Base-by-base conservation (phyloP, 2,888 invertebrate species). In the Andricus curvator region DNA sequence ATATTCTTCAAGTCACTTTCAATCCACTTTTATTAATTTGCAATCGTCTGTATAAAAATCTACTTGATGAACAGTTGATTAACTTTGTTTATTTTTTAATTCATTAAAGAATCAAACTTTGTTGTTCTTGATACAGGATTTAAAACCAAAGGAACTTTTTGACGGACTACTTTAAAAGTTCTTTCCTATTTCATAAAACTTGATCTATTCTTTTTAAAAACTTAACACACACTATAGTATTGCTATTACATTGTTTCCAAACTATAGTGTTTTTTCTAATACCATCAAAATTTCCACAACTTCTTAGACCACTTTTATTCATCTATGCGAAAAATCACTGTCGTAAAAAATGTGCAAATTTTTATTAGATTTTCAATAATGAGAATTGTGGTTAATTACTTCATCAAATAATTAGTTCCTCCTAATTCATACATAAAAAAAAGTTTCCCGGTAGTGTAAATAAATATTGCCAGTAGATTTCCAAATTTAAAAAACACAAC, bases 11-110 rank as follows among this genome's bases (percentile, higher is more conserved):
- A 37, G 37, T 74, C 33, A 74, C 74, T 56, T n/a, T 56, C 15
- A 51, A 56, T 60, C 33, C 33, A 74, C 74, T 74, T 33, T 60
- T 33, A 56, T 60, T 2, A 33, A 37, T 60, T 74, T 74, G n/a
- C n/a, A 51, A 13, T 13, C 20, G 13, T n/a, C n/a, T 11, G 13
- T 15, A 13, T 56, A 56, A 74, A 20, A 74, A 74, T 56, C n/a
- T 4, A 56, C 17, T n/a, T n/a, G 11, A 17, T 9, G 22, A 56
- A 2, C 22, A 4, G 22, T 56, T 20, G 11, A 3, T 22, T 60
- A 4, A 74, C 22, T 74, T 56, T 5, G 22, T 22, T 22, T 56
- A 56, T 56, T 60, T 60, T 5, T 51, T n/a, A 74, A 56, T 37
- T 74, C 37, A 56, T 56, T 56, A 29, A 15, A 37, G 1, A 56